These are phyloP conservation scores for Chironomus tentans DNA, from an alignment of 2,888 invertebrate species.

Conservation along the genomic window DNA sequence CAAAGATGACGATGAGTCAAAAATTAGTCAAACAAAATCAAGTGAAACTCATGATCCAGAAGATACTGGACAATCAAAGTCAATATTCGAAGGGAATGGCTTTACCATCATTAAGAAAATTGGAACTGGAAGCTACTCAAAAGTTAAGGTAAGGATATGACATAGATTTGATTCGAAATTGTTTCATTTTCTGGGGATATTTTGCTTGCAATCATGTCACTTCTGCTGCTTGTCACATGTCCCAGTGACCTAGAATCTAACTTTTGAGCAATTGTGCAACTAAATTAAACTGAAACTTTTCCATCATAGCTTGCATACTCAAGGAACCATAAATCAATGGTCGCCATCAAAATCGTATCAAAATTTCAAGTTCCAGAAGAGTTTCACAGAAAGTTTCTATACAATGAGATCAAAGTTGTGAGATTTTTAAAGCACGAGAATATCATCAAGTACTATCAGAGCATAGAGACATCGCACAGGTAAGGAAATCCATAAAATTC, in stretches of 20 bases:
- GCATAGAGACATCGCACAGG: conserved; percentile 49
- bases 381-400: conserved; percentile 64
- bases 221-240: no score
- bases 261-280: no score
- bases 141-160: conserved; percentile 52
- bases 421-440: conserved; percentile 71
- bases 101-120: conserved; percentile 65
- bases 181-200: no score
- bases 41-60: neutral
- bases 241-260: no score
- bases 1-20: no score
- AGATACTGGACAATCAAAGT: conserved; percentile 36
- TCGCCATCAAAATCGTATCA: conserved; percentile 75
- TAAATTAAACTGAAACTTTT: no score
- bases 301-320: conserved; percentile 58
- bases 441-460: conserved; percentile 69
- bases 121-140: conserved; percentile 75
- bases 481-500: conserved; percentile 35
- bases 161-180: no score
- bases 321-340: conserved; percentile 59
- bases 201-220: no score
- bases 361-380: conserved; percentile 74
- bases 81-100: conserved; percentile 70
- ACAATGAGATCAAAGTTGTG: conserved; percentile 74
- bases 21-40: no score